Conservation (phyloP, 2,888 invertebrate genomes). For the Schizaphis graminum region DNA sequence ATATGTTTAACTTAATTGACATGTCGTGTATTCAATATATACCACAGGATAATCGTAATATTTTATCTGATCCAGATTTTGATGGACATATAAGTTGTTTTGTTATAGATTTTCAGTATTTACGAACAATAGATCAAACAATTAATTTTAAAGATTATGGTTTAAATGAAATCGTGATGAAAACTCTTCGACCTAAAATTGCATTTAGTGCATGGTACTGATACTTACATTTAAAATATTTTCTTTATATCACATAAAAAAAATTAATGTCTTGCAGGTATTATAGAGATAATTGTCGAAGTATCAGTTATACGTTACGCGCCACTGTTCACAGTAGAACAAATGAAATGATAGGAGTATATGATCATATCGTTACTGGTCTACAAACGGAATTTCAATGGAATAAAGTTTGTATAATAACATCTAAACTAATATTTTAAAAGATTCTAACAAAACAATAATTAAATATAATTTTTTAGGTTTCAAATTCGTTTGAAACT, state of each 20-base stretch:
- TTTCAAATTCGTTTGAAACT: constrained; percentile 73
- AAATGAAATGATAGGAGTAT: no score
- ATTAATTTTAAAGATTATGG: constrained; percentile 59
- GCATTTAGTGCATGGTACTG: constrained; percentile 66
- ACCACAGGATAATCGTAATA: constrained; percentile 39
- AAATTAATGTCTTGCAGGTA: constrained; percentile 62
- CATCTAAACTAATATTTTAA: no score
- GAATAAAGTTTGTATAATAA: constrained; percentile 60
- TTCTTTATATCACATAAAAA: background rate
- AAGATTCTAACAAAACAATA: background rate
- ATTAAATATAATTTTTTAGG: constrained; percentile 69
- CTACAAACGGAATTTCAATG: background rate
- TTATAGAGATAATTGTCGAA: no score
- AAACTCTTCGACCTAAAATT: constrained; percentile 66
- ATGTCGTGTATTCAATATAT: background rate
- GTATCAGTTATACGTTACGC: no score
- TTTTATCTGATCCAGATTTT: constrained; percentile 64
- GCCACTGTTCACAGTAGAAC: no score
- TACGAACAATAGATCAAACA: no score
- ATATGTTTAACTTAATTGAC: no score
- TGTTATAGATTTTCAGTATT: background rate
- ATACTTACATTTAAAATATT: background rate
- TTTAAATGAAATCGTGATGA: constrained; percentile 64
- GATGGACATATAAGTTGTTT: constrained; percentile 65
- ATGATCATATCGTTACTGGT: no score